These are phyloP conservation scores for Loris lydekkerianus DNA, from an alignment of 2,797 vertebrate species.

Conservation along the genomic window DNA sequence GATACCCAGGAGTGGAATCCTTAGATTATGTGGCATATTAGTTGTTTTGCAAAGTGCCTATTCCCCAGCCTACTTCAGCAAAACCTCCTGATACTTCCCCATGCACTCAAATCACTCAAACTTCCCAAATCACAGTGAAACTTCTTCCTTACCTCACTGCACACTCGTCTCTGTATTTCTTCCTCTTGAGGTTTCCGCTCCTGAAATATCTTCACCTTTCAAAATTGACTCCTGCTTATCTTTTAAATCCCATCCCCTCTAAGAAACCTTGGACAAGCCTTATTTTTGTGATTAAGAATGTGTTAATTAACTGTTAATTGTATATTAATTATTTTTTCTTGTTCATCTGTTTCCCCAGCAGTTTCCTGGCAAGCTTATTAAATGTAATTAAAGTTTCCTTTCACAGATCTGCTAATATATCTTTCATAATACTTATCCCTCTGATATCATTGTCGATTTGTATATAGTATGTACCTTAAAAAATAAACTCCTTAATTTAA, in stretches of 20 bases:
- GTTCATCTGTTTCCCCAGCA: not conserved
- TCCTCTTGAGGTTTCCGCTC: not conserved
- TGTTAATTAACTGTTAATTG: not conserved
- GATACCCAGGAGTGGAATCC: not conserved
- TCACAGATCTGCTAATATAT: not conserved
- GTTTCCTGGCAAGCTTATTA: not conserved
- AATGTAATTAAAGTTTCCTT: conserved; percentile 37
- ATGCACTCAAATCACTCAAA: too few species aligned
- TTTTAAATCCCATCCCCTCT: not conserved
- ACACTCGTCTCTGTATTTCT: not conserved
- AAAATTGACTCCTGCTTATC: not conserved
- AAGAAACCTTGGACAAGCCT: not conserved
- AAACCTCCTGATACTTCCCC: not conserved
- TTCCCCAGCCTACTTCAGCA: not conserved
- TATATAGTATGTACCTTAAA: not conserved
- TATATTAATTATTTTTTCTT: not conserved
- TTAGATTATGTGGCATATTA: not conserved
- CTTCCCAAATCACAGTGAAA: not conserved
- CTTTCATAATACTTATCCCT: not conserved
- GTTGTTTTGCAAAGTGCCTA: not conserved
- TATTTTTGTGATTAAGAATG: not conserved
- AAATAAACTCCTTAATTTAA: conserved; percentile 13
- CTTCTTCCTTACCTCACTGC: not conserved
- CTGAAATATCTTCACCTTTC: conserved; percentile 33
- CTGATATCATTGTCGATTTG: conserved; percentile 18